Base-by-base conservation (phyloP, 2,797 vertebrate species). In the Aplochiton taeniatus region DNA sequence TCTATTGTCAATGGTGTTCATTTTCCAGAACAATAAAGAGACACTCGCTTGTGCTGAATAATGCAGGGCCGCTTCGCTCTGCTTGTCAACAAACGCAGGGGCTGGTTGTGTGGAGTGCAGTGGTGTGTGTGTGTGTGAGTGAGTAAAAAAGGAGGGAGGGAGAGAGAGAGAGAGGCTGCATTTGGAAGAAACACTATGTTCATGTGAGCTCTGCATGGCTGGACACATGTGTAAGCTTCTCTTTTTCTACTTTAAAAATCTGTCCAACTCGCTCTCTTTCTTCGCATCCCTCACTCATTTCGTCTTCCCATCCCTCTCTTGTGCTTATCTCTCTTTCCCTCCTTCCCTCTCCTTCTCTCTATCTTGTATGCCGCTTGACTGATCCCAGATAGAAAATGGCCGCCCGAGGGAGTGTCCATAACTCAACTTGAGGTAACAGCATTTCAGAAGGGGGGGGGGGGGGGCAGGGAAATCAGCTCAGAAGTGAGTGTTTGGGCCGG, bases 211-310 rank as follows among this genome's bases (percentile, higher is more conserved):
- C 71, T 76, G 75, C 80, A 72, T 59, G 73, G 72, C 71, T 78
- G 76, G 81, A 72, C 79, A 78, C 53, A 78, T 79, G 70, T 71
- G 78, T 77, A 82, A 74, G 65, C 69, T 43, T 70, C 69, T 71
- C 50, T 54, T 61, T 66, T 8, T 1, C 63, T 64, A 66, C 66
- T 41, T 9, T 17, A 17, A 75, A 48, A 61, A 72, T 62, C 51
- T 72, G 59, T 58, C 44, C n/a, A 41, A 57, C 61, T 56, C 55
- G 46, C 50, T 62, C 58, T 65, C 8, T 18, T 12, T 14, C 13
- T 1, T 47, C n/a, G n/a, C n/a, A n/a, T n/a, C n/a, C n/a, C n/a
- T n/a, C n/a, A n/a, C n/a, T n/a, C n/a, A n/a, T 64, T 11, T n/a
- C 13, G 31, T 63, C 70, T 48, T 63, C 44, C 60, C 11, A 9